Evolutionary conservation across 1,140 invertebrate genomes (phyloP).

Genomic region (Triops cancriformis): DNA sequence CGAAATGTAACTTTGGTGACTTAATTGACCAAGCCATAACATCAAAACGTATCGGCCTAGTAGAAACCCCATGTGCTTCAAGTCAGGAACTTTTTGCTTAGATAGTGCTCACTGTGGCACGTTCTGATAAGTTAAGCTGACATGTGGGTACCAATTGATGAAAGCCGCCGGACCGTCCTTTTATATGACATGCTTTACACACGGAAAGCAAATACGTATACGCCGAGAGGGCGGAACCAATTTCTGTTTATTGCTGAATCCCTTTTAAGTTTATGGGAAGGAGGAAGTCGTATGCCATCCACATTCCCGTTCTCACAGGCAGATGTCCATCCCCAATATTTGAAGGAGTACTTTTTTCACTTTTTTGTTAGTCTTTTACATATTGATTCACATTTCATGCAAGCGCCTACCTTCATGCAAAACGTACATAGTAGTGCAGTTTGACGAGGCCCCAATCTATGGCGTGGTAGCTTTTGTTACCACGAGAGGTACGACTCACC

Average conservation of each 20-base stretch:
- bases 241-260: background rate
- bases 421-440: too few species aligned
- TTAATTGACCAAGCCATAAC: too few species aligned
- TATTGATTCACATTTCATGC: conserved; percentile 7
- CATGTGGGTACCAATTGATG: too few species aligned
- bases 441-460: too few species aligned
- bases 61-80: background rate
- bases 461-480: too few species aligned
- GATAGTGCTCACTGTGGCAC: background rate
- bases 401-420: background rate
- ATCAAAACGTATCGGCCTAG: background rate
- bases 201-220: too few species aligned
- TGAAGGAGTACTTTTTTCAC: background rate
- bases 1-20: too few species aligned
- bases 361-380: background rate
- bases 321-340: background rate
- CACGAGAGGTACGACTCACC: too few species aligned
- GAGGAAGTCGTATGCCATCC: background rate
- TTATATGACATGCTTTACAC: too few species aligned
- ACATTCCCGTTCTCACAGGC: background rate
- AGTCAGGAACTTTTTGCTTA: background rate
- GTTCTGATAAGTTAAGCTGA: too few species aligned
- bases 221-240: background rate
- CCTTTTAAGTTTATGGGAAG: background rate
- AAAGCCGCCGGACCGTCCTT: too few species aligned